phyloP scores from a whole-genome alignment of 2,113 vertebrate species.

The Tursiops truncatus region DNA sequence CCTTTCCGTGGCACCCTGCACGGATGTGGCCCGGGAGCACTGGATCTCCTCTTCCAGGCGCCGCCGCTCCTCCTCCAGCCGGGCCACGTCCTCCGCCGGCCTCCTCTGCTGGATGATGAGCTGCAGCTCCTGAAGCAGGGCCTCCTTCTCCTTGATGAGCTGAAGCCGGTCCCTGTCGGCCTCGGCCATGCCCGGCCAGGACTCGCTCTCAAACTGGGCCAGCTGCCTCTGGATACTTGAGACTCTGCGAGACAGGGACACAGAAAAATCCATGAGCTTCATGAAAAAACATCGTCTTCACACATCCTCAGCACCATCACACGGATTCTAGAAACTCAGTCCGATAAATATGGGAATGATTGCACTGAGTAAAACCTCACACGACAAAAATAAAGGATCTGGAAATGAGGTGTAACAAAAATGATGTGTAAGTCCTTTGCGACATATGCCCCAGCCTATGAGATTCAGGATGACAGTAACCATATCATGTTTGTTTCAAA shows the following conservation, averaged over 20 bases:
- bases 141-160: slow-evolving; percentile 97
- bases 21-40: slow-evolving; percentile 88
- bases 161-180: slow-evolving; percentile 95
- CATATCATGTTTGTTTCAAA: not conserved
- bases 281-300: not conserved
- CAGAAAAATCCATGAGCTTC: not conserved
- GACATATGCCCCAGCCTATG: not conserved
- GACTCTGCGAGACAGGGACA: slow-evolving; percentile 85
- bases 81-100: slow-evolving; percentile 86
- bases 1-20: slow-evolving; percentile 96
- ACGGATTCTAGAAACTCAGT: not conserved
- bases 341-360: not conserved
- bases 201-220: slow-evolving; percentile 93
- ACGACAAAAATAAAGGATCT: not conserved
- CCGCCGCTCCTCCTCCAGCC: slow-evolving; percentile 91
- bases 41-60: slow-evolving; percentile 96
- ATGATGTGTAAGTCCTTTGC: not conserved
- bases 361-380: not conserved
- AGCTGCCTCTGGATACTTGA: slow-evolving; percentile 95
- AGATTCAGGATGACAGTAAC: not conserved
- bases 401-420: not conserved
- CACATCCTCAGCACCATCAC: not conserved
- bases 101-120: slow-evolving; percentile 92
- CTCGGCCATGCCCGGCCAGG: slow-evolving; percentile 96
- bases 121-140: slow-evolving; percentile 94